These are phyloP conservation scores for Esperia sulphurella DNA, from an alignment of 2,888 invertebrate species.

Conservation along the genomic window DNA sequence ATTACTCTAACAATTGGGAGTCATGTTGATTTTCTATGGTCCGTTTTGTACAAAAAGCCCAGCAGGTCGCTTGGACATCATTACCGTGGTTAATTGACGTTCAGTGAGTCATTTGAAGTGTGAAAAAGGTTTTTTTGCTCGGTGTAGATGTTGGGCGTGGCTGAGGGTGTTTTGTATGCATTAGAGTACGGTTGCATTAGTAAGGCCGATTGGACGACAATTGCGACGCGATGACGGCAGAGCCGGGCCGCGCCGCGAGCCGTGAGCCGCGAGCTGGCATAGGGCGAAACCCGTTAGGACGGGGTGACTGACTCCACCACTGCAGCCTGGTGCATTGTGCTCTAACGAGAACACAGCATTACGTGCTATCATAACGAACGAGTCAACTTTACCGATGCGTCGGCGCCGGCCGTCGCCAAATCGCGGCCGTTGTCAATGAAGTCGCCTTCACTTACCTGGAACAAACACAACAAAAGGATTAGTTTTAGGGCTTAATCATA, in stretches of 20 bases:
- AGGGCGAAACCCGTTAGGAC: slow-evolving; percentile 76
- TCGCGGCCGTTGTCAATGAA: slow-evolving; percentile 5
- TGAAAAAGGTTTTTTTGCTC: slow-evolving; percentile 19
- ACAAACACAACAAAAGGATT: slow-evolving; percentile 36
- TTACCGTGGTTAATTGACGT: slow-evolving; percentile 21
- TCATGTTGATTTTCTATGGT: slow-evolving; percentile 30
- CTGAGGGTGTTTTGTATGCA: slow-evolving; percentile 41
- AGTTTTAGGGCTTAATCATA: not conserved
- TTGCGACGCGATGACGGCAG: slow-evolving; percentile 62
- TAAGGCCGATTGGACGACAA: slow-evolving; percentile 63
- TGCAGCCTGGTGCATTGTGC: slow-evolving; percentile 78
- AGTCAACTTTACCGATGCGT: slow-evolving; percentile 52
- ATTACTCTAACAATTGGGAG: slow-evolving; percentile 25
- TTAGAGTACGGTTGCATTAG: slow-evolving; percentile 60
- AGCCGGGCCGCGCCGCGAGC: slow-evolving; percentile 34
- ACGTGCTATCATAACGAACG: slow-evolving; percentile 63
- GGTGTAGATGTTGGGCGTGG: slow-evolving; percentile 25
- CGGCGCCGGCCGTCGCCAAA: slow-evolving; percentile 16
- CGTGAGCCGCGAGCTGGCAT: slow-evolving; percentile 46
- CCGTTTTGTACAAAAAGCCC: slow-evolving; percentile 40
- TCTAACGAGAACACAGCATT: slow-evolving; percentile 74
- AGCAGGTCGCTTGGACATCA: slow-evolving; percentile 51
- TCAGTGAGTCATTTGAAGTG: slow-evolving; percentile 13
- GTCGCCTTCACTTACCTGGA: slow-evolving; percentile 53
- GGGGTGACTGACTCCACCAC: slow-evolving; percentile 75